Evolutionary conservation across 1,140 invertebrate species (phyloP), one percentile per base, ranked within the genome.

Genomic region (Neotoxoptera formosana): DNA sequence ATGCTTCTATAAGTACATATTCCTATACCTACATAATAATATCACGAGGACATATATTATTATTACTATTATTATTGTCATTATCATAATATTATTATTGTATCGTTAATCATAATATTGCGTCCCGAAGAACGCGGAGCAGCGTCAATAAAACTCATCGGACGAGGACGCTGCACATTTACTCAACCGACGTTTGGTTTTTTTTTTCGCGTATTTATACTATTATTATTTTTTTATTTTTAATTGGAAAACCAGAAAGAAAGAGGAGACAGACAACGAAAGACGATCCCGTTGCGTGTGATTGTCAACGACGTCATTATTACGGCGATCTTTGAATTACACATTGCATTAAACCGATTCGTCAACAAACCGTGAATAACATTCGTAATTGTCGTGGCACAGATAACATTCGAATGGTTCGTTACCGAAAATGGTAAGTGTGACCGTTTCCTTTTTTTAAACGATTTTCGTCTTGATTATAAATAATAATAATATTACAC

Each of bases 291-390:
- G 47, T 88, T 88, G 87, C 56, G 21, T 89, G 87, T 14, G 51
- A 89, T 36, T 89, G 48, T 89, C 36, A 51, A 34, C 47, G 8
- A 56, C 87, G 14, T 36, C 87, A 56, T 89, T 89, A 89, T 89
- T 53, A 89, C 34, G 17, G 34, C 87, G 51, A 89, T 89, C 51
- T 89, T 41, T 34, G 48, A 88, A 88, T 88, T 48, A 87, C n/a
- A 48, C 47, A 47, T 88, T 36, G 48, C 21, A 56, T 36, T 25
- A 53, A 89, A 89, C 51, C 87, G 48, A 89, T 87, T 87, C 45
- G 34, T 48, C 86, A 51, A n/a, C 86, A 87, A 87, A 48, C 86
- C 86, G 86, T 87, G 86, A 87, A 87, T 21, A 87, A 48, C 30
- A 47, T 87, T 87, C 45, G 86, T 87, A 87, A 48, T 87, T 48